These are phyloP conservation scores for Apaloderma vittatum DNA, from an alignment of 2,113 vertebrate species.

Conservation along the genomic window DNA sequence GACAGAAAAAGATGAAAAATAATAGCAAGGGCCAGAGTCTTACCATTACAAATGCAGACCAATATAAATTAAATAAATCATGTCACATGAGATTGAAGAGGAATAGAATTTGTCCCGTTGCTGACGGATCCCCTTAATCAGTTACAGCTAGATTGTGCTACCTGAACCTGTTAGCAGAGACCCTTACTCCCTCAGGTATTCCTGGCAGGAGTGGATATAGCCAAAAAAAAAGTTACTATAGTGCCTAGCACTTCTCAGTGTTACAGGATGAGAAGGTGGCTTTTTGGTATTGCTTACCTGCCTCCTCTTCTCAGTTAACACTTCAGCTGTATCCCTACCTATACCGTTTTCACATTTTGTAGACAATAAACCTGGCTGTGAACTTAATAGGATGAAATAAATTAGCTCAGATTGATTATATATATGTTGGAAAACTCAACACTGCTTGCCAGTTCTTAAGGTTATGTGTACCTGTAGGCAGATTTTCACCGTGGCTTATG, in stretches of 20 bases:
- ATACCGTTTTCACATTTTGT: not conserved
- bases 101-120: not conserved
- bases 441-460: not conserved
- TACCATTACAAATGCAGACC: not conserved
- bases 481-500: not conserved
- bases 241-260: not conserved
- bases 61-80: not conserved
- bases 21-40: not conserved
- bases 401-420: not conserved
- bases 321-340: not conserved
- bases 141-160: not conserved
- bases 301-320: not conserved
- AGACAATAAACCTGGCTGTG: not conserved
- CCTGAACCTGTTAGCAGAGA: not conserved
- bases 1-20: not conserved
- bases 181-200: not conserved
- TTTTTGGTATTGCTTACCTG: not conserved
- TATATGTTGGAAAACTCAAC: not conserved
- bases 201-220: not conserved
- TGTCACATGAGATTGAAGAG: not conserved
- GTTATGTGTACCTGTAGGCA: not conserved
- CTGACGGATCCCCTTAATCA: not conserved
- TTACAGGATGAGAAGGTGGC: not conserved
- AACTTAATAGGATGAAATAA: not conserved
- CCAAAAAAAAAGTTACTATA: not conserved